Conservation (phyloP, 2,797 vertebrate species). For the Euphonia xanthogaster region DNA sequence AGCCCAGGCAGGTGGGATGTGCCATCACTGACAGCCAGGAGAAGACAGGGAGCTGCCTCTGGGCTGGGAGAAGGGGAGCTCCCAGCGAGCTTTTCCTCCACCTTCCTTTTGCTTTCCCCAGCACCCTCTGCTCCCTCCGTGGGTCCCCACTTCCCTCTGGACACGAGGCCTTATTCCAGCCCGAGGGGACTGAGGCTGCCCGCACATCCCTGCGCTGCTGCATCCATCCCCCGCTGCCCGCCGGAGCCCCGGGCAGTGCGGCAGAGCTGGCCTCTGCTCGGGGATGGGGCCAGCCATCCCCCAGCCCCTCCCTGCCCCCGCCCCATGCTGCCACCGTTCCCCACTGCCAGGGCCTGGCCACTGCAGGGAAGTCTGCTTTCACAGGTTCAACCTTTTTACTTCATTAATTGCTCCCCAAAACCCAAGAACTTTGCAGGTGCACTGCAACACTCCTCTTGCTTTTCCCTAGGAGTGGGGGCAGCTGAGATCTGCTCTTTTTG, state of each 20-base stretch:
- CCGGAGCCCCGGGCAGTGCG: background rate
- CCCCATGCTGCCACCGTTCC: background rate
- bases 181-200: background rate
- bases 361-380: background rate
- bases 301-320: background rate
- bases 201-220: background rate
- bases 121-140: accelerated
- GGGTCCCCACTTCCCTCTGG: background rate
- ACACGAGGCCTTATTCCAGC: constrained; percentile 41
- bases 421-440: background rate
- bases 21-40: accelerated
- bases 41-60: background rate
- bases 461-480: background rate
- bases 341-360: background rate
- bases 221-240: background rate
- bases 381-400: background rate
- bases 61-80: background rate
- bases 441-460: background rate
- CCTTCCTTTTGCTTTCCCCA: background rate
- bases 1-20: background rate
- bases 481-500: background rate
- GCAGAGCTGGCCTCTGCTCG: constrained; percentile 60
- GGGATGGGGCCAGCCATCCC: background rate
- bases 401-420: background rate
- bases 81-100: background rate